Percentiles rank a stretch among this genome's conserved stretches.
These are phyloP conservation scores for Turnix velox DNA, from an alignment of 2,113 vertebrate genomes.

Conservation along the genomic window DNA sequence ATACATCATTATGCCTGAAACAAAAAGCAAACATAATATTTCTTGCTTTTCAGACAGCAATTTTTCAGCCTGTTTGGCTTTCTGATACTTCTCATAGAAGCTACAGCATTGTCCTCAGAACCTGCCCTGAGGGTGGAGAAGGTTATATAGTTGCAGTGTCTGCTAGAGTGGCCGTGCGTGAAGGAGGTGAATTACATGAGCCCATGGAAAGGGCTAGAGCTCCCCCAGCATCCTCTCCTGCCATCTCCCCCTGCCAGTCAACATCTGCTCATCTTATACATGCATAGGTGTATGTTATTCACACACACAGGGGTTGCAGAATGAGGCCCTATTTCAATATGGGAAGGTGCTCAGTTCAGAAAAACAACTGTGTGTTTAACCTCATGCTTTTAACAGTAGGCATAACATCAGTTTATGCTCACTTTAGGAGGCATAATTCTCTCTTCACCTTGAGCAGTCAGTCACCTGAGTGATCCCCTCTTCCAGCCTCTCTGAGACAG, in stretches of 20 bases:
- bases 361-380: neutral
- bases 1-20: neutral
- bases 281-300: neutral
- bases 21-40: neutral
- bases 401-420: rapidly evolving
- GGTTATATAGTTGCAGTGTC: neutral
- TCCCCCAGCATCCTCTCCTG: neutral
- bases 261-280: neutral
- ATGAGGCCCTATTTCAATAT: neutral
- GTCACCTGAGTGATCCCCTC: neutral
- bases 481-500: neutral
- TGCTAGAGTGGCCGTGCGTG: neutral
- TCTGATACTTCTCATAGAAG: neutral
- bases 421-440: neutral
- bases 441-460: neutral
- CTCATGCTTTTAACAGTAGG: neutral
- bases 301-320: neutral
- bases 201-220: neutral
- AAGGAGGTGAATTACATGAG: neutral
- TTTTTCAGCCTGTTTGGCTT: neutral
- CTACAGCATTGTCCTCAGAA: neutral
- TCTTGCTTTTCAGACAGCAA: neutral
- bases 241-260: rapidly evolving
- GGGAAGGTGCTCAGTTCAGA: neutral
- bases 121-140: neutral